Conservation (phyloP, 2,113 vertebrate species). For the Candoia aspera region DNA sequence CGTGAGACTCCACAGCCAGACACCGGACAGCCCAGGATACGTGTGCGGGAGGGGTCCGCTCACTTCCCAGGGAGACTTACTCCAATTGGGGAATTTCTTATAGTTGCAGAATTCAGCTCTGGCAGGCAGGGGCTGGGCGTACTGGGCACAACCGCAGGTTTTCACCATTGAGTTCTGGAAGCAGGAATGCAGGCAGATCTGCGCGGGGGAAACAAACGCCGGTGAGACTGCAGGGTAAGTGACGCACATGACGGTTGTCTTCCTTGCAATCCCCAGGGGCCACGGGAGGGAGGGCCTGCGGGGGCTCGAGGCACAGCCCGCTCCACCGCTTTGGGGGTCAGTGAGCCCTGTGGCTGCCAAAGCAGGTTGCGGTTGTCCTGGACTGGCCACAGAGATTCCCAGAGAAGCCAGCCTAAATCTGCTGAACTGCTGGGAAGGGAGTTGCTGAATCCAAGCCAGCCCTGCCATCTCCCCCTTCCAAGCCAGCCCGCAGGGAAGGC, state of each 20-base stretch:
- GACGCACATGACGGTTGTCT: not conserved
- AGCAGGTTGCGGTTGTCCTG: not conserved
- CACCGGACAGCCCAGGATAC: not conserved
- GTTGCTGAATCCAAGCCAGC: not conserved
- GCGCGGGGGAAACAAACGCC: constrained; percentile 12
- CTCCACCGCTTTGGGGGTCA: not conserved
- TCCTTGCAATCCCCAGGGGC: not conserved
- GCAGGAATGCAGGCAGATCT: constrained; percentile 84
- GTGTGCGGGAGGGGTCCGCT: not conserved
- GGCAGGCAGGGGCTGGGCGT: constrained; percentile 69
- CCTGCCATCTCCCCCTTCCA: constrained; percentile 12
- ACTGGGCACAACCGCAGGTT: constrained; percentile 78
- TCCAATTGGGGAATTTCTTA: constrained; percentile 80
- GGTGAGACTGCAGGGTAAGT: not conserved
- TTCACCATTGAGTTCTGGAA: constrained; percentile 81
- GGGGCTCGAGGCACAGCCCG: not conserved
- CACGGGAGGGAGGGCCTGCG: not conserved
- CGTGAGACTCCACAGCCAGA: not conserved
- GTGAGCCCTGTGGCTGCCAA: not conserved
- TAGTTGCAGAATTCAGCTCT: constrained; percentile 80
- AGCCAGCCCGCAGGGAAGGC: not conserved
- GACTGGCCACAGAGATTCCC: not conserved
- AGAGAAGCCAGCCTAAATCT: not conserved
- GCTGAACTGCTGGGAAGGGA: not conserved
- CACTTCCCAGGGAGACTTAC: constrained; percentile 65